Base-by-base conservation (phyloP, 2,888 invertebrate genomes). In the Yponomeuta evonymella region DNA sequence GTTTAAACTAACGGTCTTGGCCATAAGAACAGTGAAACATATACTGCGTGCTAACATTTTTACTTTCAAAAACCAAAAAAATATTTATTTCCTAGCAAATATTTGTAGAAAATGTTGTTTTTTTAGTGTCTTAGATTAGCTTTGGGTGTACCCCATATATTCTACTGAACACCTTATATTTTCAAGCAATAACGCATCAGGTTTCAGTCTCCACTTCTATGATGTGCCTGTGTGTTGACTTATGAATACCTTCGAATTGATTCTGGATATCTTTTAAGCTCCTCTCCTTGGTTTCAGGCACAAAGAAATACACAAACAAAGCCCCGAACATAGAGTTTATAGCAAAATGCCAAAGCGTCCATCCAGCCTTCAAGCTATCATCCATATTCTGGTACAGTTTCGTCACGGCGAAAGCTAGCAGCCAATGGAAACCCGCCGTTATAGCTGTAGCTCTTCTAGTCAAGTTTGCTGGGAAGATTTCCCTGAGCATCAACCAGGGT, bases 401-500 rank as follows among this genome's bases (percentile, higher is more conserved):
- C 0, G 95, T 94, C 1, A 94, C 94, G 0, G 88, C 83, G 77
- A 95, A 95, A 0, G 95, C 95, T n/a, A 94, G 82, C 15, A 93
- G 86, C 96, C 96, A 96, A 76, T 95, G 96, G 70, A 94, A 90
- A 12, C 94, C 93, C 3, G 94, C 94, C 0, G 95, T 94, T n/a
- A 95, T 87, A 0, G 95, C 94, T 48, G 95, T 94, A 0, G 96
- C 96, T 71, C 93, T 80, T 67, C 93, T 94, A 69, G 94, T 95
- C 0, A 94, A 93, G 73, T 95, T 92, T 0, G 93, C 82, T 8
- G 96, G 92, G 76, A 96, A 94, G 64, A 96, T 90, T 81, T 96
- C 95, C 68, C 95, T 88, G 30, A 94, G 77, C 93, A 96, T 94
- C 78, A 96, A 83, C 95, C 96, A 95, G 0, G 96, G 96, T 43